A percentile compares a stretch with the other conserved stretches of the same genome.
Conservation (phyloP, 2,113 vertebrate genomes). For the Ptilonorhynchus violaceus region DNA sequence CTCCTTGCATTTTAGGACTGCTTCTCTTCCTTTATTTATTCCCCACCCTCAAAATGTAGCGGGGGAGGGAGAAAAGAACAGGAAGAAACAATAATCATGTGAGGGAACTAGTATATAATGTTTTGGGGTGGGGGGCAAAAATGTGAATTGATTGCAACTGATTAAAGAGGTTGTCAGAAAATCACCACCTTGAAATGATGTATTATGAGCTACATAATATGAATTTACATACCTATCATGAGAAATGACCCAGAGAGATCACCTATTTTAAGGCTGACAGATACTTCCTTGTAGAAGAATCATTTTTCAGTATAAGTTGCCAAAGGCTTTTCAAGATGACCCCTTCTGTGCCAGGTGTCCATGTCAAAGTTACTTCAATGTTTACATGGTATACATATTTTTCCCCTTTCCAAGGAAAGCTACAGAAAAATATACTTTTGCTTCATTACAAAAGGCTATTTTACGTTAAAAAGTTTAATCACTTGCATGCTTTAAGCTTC, state of each 20-base stretch:
- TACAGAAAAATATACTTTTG: neutral
- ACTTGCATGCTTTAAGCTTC: neutral
- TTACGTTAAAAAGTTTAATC: neutral
- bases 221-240: neutral
- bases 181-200: neutral
- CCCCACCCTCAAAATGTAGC: neutral
- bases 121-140: rapidly evolving
- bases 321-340: neutral
- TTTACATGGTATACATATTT: neutral
- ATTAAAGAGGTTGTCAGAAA: neutral
- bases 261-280: neutral
- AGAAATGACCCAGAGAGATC: neutral
- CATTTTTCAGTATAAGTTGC: neutral
- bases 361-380: neutral
- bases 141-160: neutral
- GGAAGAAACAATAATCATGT: neutral
- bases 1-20: neutral
- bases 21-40: neutral
- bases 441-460: neutral
- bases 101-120: neutral
- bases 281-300: neutral
- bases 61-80: neutral
- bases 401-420: neutral
- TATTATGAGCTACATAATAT: neutral
- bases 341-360: neutral